Percentiles rank a stretch among this genome's conserved stretches.
Evolutionary conservation across 2,113 vertebrate genomes (phyloP).

Genomic region (Mobula birostris): DNA sequence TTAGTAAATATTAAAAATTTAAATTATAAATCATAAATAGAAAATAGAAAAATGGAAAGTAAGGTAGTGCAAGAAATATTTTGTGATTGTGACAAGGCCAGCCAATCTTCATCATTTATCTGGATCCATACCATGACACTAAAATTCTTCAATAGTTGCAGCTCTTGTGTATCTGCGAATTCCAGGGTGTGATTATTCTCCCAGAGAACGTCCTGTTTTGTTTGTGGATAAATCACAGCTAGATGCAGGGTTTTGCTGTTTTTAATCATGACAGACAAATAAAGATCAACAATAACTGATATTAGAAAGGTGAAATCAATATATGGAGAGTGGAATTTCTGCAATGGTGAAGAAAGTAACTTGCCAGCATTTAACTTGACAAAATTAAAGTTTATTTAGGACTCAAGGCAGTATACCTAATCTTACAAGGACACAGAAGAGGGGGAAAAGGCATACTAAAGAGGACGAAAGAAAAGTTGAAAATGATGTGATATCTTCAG

Average conservation of each 20-base stretch:
- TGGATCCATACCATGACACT: not conserved
- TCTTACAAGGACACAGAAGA: not conserved
- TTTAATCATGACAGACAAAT: not conserved
- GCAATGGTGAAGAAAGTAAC: not conserved
- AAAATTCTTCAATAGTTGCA: not conserved
- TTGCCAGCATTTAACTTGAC: not conserved
- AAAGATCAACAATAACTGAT: not conserved
- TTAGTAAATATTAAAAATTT: too few species aligned
- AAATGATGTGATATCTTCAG: not conserved
- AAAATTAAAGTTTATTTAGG: not conserved
- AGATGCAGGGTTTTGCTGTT: not conserved
- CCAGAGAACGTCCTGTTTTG: not conserved
- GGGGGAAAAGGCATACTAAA: not conserved
- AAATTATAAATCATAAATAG: too few species aligned
- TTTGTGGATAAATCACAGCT: not conserved
- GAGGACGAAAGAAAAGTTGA: not conserved
- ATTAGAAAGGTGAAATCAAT: not conserved
- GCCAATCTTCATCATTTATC: not conserved
- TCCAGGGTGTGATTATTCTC: not conserved
- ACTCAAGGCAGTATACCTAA: not conserved
- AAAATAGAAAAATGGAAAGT: too few species aligned
- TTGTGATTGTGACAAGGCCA: slow-evolving; percentile 39
- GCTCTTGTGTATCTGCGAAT: not conserved
- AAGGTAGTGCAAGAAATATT: slow-evolving; percentile 33
- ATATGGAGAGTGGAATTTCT: not conserved